A percentile compares a stretch with the other conserved stretches of the same genome.
phyloP scores from a whole-genome alignment of 92 coral and sea anemone genomes.

The Parazoanthus swiftii region DNA sequence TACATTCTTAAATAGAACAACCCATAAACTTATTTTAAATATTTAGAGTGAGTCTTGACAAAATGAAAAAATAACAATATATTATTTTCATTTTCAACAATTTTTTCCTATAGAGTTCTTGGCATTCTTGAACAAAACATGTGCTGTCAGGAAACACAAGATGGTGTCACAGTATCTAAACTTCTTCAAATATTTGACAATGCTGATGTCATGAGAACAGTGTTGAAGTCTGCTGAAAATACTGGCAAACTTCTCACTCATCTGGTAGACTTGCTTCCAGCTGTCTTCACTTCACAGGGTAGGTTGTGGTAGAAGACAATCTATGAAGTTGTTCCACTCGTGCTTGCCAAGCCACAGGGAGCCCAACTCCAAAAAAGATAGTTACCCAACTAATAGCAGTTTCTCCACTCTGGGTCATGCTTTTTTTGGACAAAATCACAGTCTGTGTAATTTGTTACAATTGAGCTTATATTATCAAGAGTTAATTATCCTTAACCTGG shows the following conservation, averaged over 20 bases:
- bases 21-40: neutral
- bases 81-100: neutral
- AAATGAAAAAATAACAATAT: neutral
- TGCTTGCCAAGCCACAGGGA: no score
- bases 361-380: neutral
- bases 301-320: slow-evolving; percentile 11
- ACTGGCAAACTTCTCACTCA: slow-evolving; percentile 46
- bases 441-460: no score
- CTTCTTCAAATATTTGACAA: slow-evolving; percentile 70
- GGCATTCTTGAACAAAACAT: slow-evolving; percentile 43
- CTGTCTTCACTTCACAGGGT: slow-evolving; percentile 59
- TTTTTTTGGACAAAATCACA: no score
- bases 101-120: slow-evolving; percentile 14
- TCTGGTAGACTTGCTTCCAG: slow-evolving; percentile 62
- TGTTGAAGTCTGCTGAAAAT: slow-evolving; percentile 53
- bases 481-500: no score
- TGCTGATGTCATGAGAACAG: slow-evolving; percentile 56
- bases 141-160: slow-evolving; percentile 40
- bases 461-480: no score
- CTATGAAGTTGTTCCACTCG: neutral
- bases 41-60: neutral
- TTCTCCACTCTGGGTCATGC: no score
- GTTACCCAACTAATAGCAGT: no score
- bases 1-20: no score
- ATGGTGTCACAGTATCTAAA: slow-evolving; percentile 56